Base-by-base conservation (phyloP, 2,888 invertebrate genomes). In the Cremastinae sp. region DNA sequence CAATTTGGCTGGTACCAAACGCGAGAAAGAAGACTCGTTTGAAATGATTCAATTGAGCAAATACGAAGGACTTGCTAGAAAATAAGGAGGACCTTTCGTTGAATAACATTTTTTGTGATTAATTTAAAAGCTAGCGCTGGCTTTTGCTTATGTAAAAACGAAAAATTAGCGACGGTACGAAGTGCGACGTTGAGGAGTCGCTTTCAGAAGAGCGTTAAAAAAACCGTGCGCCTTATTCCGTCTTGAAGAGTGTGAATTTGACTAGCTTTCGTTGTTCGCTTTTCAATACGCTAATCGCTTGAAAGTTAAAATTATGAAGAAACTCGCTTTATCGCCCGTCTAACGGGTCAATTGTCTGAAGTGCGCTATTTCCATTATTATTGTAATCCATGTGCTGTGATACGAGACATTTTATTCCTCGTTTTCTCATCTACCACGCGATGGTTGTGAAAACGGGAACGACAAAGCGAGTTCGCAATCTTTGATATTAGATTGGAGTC, bases 191-290 rank as follows among this genome's bases (percentile, higher is more conserved):
- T n/a, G n/a, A n/a, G n/a, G 18, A 12, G n/a, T 37, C 8, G 41
- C n/a, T 58, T 20, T 3, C n/a, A 16, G 14, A 45, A 45, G 7
- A 37, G n/a, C 14, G n/a, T 72, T 69, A 20, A 74, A 45, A 65
- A 66, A 69, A 80, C 82, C 84, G 83, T 83, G 81, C 83, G 81
- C 62, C 51, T 51, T 79, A 82, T 81, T 81, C 83, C 83, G 81
- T 84, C 83, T 80, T 9, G 72, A 78, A 80, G 78, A 81, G 80
- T 80, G 35, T 7, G 35, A 47, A 55, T 61, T 35, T 39, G 14
- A 59, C 39, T 16, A 20, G 53, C 70, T 43, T 75, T 45, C 37
- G 0, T 62, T 28, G 65, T 58, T 43, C 28, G 55, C 56, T 47
- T 49, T 18, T 35, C 12, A 35, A 45, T 22, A 12, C 12, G 49